Conservation (phyloP, 1,140 invertebrate species). For the Paralvinella palmiformis region DNA sequence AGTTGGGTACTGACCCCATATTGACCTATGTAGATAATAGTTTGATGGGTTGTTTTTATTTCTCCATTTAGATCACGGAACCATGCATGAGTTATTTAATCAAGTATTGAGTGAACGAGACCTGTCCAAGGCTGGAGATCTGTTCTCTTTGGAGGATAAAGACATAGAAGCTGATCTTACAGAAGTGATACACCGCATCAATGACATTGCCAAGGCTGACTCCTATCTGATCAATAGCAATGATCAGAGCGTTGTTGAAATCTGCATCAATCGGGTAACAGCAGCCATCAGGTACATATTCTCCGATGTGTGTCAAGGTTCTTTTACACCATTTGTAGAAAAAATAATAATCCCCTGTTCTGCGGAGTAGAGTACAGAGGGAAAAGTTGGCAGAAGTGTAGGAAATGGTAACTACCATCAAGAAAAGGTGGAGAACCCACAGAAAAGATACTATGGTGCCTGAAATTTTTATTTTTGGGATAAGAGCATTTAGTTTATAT, state of each 20-base stretch:
- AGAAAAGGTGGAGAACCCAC: too few relatives aligned
- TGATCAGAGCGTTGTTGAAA: slow-evolving; percentile 89
- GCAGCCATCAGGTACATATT: slow-evolving; percentile 65
- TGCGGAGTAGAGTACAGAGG: too few relatives aligned
- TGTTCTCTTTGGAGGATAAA: slow-evolving; percentile 79
- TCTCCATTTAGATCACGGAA: slow-evolving; percentile 32
- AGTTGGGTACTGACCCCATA: background rate
- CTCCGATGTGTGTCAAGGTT: too few relatives aligned
- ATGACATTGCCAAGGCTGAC: slow-evolving; percentile 69
- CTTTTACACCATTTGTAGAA: too few relatives aligned
- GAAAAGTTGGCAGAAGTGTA: too few relatives aligned
- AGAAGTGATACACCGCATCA: slow-evolving; percentile 71
- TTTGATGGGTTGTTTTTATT: background rate
- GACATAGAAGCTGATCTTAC: slow-evolving; percentile 79
- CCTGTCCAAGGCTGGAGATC: slow-evolving; percentile 80
- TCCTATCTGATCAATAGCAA: slow-evolving; percentile 80
- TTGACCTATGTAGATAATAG: background rate
- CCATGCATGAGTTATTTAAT: slow-evolving; percentile 82
- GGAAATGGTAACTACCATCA: too few relatives aligned
- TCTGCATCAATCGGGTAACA: slow-evolving; percentile 80
- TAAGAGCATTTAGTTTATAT: too few relatives aligned
- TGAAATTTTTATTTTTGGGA: too few relatives aligned
- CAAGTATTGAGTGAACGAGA: slow-evolving; percentile 80
- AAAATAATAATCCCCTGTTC: too few relatives aligned
- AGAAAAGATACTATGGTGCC: too few relatives aligned